Evolutionary conservation across 1,140 invertebrate genomes (phyloP), one percentile per base, ranked within the genome.

Genomic region (Drosophila grimshawi): DNA sequence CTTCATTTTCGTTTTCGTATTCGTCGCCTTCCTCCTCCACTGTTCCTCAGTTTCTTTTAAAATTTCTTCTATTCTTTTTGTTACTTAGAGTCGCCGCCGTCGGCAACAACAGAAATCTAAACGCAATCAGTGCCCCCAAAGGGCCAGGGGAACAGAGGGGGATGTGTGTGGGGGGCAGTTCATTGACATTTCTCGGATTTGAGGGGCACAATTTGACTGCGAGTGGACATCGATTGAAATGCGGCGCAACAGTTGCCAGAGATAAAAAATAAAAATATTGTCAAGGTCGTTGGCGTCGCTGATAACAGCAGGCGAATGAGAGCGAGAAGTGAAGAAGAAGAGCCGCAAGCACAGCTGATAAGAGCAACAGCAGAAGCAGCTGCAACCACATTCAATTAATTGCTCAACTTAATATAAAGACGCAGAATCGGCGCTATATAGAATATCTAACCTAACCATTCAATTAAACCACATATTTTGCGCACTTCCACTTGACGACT

Each of bases 191-290:
- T 27, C 32, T 41, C 11, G 52, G 35, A 41, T 37, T 57, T 64
- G 60, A 55, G 60, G 61, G 32, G 60, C 33, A 35, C 48, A 32
- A 39, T 57, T 80, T 88, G 83, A 82, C 76, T 45, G 61, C 65
- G 48, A 74, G 74, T 73, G 69, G 60, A 72, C 63, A 74, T 57
- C 75, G 67, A 85, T 83, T 83, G 81, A 83, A 80, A 53, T 60
- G 76, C 49, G 78, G 64, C 45, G 73, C 62, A 66, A 62, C 57
- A 80, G 60, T 74, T 68, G 66, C 78, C 73, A 80, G 83, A 80
- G 83, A 88, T 89, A 88, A 74, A 88, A 89, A 80, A 71, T 81
- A 74, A 88, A 75, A 77, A 33, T 46, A 11, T 48, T 60, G 43
- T 60, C 57, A 60, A 60, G 57, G 57, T 60, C 57, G 57, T 60